Evolutionary conservation across 53 echinoderm and acorn worm species (phyloP).

Genomic region (Hippasteria phrygiana): DNA sequence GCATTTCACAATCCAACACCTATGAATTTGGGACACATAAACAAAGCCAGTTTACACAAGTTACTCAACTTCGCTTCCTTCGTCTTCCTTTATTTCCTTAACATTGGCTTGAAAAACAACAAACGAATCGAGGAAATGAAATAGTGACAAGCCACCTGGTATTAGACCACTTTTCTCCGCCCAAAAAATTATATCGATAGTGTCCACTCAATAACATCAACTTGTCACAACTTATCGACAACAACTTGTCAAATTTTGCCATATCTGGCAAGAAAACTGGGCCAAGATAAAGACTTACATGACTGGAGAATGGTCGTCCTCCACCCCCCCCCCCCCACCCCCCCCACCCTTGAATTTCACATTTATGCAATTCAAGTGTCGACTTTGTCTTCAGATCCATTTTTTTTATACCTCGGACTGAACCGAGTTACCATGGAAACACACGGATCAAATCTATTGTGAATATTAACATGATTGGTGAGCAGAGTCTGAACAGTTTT

Average conservation of each 20-base stretch:
- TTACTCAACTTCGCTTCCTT: no score
- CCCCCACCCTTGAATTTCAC: neutral
- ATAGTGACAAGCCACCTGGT: conserved; percentile 6
- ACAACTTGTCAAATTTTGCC: neutral
- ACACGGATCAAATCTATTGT: neutral
- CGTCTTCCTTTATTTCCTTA: no score
- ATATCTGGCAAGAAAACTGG: neutral
- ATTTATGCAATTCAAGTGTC: neutral
- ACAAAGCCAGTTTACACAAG: no score
- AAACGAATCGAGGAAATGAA: neutral
- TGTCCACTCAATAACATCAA: conserved; percentile 5
- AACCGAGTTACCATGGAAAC: neutral
- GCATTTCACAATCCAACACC: conserved; percentile 11
- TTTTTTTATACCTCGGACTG: neutral
- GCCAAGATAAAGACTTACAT: no score
- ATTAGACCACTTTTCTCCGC: neutral
- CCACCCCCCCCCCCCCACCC: no score
- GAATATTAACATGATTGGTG: neutral
- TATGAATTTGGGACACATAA: neutral
- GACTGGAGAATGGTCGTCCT: no score
- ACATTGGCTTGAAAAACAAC: no score
- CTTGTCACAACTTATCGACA: neutral
- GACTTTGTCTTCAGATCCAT: neutral
- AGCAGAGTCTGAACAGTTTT: no score
- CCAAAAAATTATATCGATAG: neutral